Conservation (phyloP, 2,797 vertebrate species). For the Hippopotamyrus pictus region DNA sequence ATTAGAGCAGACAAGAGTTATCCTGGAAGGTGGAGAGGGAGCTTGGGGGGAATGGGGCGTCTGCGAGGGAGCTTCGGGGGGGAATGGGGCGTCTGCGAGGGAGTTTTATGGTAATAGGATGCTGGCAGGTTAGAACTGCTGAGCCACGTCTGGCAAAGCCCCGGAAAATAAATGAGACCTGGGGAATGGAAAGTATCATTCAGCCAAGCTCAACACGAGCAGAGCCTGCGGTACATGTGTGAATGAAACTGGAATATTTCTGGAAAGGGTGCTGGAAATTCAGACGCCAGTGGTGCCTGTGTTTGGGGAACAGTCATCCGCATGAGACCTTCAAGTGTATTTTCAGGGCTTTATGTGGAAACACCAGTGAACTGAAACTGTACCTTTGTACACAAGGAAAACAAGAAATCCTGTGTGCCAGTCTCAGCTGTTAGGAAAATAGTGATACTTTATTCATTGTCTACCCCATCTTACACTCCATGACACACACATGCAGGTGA, state of each 20-base stretch:
- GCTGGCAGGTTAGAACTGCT: background rate
- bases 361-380: background rate
- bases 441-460: background rate
- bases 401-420: background rate
- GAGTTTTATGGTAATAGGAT: background rate
- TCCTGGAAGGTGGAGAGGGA: background rate
- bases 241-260: background rate
- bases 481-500: background rate
- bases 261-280: constrained; percentile 4
- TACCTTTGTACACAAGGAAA: background rate
- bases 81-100: background rate
- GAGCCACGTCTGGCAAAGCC: background rate
- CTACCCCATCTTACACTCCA: background rate
- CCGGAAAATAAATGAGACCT: background rate
- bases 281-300: background rate
- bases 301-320: background rate
- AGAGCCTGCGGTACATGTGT: background rate
- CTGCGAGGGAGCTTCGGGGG: background rate
- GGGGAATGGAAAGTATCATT: background rate
- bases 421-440: background rate
- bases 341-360: background rate
- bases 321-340: background rate
- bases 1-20: background rate
- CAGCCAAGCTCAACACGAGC: background rate
- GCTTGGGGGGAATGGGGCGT: background rate